Evolutionary conservation across 1,140 invertebrate species (phyloP).

Genomic region (Daktulosphaira vitifoliae): DNA sequence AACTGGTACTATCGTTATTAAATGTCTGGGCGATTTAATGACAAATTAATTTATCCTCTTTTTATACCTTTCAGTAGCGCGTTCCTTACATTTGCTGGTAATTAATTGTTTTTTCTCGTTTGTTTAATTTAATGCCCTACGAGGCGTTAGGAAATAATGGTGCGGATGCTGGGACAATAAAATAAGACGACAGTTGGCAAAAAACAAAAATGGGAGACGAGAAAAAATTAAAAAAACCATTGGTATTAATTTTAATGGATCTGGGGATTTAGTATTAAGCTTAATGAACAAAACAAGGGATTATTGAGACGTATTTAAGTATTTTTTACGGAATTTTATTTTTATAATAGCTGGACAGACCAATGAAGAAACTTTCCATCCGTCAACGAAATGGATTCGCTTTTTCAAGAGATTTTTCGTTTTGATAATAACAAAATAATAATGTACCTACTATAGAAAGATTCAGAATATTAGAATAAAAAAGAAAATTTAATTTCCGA

Average conservation of each 20-base stretch:
- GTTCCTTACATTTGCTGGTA: constrained; percentile 11
- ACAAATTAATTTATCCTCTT: constrained; percentile 27
- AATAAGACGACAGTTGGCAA: constrained; percentile 10
- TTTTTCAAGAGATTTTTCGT: too few species aligned
- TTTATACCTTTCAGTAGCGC: too few species aligned
- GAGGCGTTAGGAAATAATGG: constrained; percentile 30
- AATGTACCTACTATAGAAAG: too few species aligned
- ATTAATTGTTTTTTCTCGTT: constrained; percentile 31
- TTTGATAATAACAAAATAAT: too few species aligned
- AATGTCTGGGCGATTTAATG: constrained; percentile 26
- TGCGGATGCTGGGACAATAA: constrained; percentile 8
- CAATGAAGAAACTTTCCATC: not conserved
- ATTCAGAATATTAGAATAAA: too few species aligned
- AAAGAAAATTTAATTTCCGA: too few species aligned
- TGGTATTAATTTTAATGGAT: constrained; percentile 32
- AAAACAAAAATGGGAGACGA: not conserved
- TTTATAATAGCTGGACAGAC: not conserved
- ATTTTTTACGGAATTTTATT: constrained; percentile 16
- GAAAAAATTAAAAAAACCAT: constrained; percentile 18
- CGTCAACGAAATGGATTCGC: constrained; percentile 16
- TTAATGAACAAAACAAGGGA: constrained; percentile 29
- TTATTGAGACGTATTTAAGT: constrained; percentile 29
- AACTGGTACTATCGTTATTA: constrained; percentile 22
- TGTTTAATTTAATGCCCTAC: constrained; percentile 20
- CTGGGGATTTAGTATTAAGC: constrained; percentile 27